Conservation (phyloP, 2,888 invertebrate genomes). For the Drosophila aldrichi region DNA sequence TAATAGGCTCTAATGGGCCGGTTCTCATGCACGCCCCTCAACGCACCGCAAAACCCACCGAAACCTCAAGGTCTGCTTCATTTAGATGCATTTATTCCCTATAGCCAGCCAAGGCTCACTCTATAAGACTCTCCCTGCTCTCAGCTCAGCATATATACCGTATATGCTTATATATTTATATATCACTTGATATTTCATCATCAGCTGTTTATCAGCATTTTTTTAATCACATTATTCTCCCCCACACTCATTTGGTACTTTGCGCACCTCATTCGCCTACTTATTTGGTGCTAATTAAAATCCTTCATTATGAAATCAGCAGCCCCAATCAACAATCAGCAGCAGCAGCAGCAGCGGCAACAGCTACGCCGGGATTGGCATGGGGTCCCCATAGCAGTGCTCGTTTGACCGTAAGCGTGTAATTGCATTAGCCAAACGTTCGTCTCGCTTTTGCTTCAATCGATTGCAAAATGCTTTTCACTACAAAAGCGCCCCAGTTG, state of each 20-base stretch:
- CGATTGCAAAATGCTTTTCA: constrained; percentile 74
- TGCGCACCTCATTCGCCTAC: constrained; percentile 35
- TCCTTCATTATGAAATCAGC: constrained; percentile 78
- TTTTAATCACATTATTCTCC: background rate
- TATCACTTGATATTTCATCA: background rate
- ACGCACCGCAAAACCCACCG: constrained; percentile 8
- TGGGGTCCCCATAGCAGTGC: constrained; percentile 46
- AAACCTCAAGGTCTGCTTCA: background rate
- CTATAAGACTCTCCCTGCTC: background rate
- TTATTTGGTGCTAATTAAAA: constrained; percentile 80
- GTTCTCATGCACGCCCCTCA: constrained; percentile 36
- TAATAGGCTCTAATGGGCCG: constrained; percentile 69
- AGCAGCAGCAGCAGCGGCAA: background rate
- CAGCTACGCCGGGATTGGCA: constrained; percentile 20
- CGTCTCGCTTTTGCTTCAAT: constrained; percentile 35
- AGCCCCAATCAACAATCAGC: constrained; percentile 45
- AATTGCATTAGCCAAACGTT: constrained; percentile 74
- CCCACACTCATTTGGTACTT: constrained; percentile 16
- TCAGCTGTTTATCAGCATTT: constrained; percentile 3
- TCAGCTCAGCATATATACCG: background rate
- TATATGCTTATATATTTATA: background rate
- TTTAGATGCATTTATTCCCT: background rate
- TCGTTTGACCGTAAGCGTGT: constrained; percentile 78
- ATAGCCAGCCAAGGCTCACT: background rate
- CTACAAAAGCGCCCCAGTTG: constrained; percentile 34